Base-by-base conservation (phyloP, 2,113 vertebrate genomes). In the Quiscalus mexicanus region DNA sequence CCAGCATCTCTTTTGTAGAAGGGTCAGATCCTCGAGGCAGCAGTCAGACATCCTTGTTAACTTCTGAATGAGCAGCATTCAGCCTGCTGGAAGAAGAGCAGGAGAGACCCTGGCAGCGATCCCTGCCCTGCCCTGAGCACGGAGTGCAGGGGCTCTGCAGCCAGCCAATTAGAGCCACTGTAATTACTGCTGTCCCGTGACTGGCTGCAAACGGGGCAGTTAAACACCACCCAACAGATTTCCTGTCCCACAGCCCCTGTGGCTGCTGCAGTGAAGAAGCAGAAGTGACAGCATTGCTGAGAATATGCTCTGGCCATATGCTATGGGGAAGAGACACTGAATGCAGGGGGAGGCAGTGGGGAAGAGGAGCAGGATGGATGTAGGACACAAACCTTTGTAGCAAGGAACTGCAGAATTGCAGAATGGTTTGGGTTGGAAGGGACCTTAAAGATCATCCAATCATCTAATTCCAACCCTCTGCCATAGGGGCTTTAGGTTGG, bases 131-230 rank as follows among this genome's bases (percentile, higher is more conserved):
- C 76, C 85, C 78, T 55, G 53, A 84, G 60, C 90, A 58, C 1
- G 13, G 28, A 56, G 67, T 55, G 22, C 84, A 94, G 86, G 77
- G 93, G 89, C 74, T 82, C 93, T 85, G 88, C 89, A 78, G 62
- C 45, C 53, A 4, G 93, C 90, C 90, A 92, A 73, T 94, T 94
- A 90, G 60, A 74, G 94, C 53, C 71, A 23, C 35, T 83, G 81
- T 64, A 92, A 94, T 95, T 85, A 65, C 70, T 88, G 31, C 91
- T 75, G 67, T 92, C 92, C 93, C 0, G 9, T 49, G 78, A 31
- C 73, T 91, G 89, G 39, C 80, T 91, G 89, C 67, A 90, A 95
- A 77, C 1, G 2, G 77, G 44, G 18, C 4, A 69, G 78, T 52
- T 74, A 53, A 96, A 75, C 2, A 71, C 55, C 31, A 21, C 49